phyloP scores from a whole-genome alignment of 2,797 vertebrate genomes.

The Tympanoctomys barrerae region DNA sequence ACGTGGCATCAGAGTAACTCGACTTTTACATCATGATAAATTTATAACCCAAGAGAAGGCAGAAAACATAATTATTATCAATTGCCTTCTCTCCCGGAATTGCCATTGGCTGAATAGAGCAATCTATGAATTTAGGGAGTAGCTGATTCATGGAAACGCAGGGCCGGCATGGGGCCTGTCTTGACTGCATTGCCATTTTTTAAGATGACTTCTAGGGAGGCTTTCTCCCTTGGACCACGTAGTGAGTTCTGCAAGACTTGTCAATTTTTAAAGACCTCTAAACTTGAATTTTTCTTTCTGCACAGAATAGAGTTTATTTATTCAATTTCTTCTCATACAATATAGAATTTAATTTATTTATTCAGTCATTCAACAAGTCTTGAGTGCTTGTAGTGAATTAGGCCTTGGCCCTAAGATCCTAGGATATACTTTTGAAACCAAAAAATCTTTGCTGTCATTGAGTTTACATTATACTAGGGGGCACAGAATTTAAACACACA shows the following conservation, averaged over 20 bases:
- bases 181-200: not conserved
- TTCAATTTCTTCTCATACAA: not conserved
- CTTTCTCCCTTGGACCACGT: not conserved
- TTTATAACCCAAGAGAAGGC: conserved; percentile 83
- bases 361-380: not conserved
- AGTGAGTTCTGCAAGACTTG: not conserved
- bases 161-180: not conserved
- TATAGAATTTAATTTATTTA: conserved; percentile 1
- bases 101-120: conserved; percentile 75
- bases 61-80: conserved; percentile 84
- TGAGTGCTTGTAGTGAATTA: not conserved
- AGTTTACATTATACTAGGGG: not conserved
- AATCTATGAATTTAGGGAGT: conserved; percentile 50
- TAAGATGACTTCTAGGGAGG: not conserved
- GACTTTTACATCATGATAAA: conserved; percentile 82
- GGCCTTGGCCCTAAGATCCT: not conserved
- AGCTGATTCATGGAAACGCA: conserved; percentile 74
- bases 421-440: not conserved
- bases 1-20: conserved; percentile 72
- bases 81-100: conserved; percentile 70
- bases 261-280: conserved; percentile 54
- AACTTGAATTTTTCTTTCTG: not conserved
- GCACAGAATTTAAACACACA: not conserved
- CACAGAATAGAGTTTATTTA: not conserved
- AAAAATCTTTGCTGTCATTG: not conserved